These are phyloP conservation scores for Nycticebus coucang DNA, from an alignment of 2,113 vertebrate species.

Conservation along the genomic window DNA sequence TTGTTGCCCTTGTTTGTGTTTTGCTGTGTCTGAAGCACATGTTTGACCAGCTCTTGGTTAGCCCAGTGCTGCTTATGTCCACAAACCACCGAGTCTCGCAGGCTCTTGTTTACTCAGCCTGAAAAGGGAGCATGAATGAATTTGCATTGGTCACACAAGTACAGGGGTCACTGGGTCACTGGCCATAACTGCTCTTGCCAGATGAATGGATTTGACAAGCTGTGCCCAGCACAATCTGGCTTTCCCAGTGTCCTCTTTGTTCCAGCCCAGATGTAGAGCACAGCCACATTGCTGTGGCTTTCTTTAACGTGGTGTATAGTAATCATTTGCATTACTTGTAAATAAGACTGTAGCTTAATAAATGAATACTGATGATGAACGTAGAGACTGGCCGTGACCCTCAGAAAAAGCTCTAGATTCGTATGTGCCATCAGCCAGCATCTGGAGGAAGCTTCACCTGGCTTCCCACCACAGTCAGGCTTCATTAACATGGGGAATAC, in stretches of 20 bases:
- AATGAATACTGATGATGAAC: constrained; percentile 9
- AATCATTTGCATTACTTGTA: constrained; percentile 44
- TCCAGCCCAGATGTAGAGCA: neutral
- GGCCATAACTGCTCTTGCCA: neutral
- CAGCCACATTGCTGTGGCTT: neutral
- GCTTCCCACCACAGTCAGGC: accelerated
- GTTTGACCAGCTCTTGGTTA: constrained; percentile 15
- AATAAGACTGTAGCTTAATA: constrained; percentile 34
- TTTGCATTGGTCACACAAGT: constrained; percentile 40
- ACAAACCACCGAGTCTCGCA: constrained; percentile 13
- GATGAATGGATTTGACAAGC: constrained; percentile 58
- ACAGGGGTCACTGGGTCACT: constrained; percentile 55
- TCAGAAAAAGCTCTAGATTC: neutral
- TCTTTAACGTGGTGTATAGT: neutral
- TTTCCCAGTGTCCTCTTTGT: constrained; percentile 39
- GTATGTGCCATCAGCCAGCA: neutral
- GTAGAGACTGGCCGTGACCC: constrained; percentile 1
- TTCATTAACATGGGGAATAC: accelerated
- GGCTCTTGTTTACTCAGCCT: constrained; percentile 64
- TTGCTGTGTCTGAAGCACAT: neutral
- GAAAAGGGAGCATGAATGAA: constrained; percentile 64
- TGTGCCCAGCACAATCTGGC: constrained; percentile 5
- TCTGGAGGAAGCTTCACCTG: no score
- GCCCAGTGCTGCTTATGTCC: neutral
- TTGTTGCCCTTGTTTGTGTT: neutral